phyloP scores from a whole-genome alignment of 1,140 invertebrate genomes.

The Druon quercuslanigerum region DNA sequence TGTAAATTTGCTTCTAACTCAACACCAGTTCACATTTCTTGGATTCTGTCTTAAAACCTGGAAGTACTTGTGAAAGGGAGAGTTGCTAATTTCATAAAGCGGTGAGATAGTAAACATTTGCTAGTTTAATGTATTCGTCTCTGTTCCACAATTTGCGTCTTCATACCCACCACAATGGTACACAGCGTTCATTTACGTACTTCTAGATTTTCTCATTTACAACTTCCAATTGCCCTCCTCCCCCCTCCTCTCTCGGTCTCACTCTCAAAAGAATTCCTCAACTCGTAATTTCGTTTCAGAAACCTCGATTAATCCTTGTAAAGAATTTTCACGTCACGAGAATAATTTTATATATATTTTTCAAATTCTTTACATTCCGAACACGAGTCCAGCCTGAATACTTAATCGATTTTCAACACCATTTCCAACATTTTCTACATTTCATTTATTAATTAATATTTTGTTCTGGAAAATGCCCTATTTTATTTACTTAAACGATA shows the following conservation, averaged over 20 bases:
- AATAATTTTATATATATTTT: too few species aligned
- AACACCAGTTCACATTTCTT: constrained; percentile 47
- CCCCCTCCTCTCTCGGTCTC: not conserved
- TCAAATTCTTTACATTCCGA: too few species aligned
- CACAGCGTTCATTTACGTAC: not conserved
- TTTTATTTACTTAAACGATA: too few species aligned
- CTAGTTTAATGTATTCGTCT: constrained; percentile 53
- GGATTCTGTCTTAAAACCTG: constrained; percentile 46
- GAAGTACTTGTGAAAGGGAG: constrained; percentile 49
- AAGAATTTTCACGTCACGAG: not conserved
- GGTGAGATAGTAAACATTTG: constrained; percentile 59
- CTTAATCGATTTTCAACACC: too few species aligned
- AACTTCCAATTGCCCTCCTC: constrained; percentile 13
- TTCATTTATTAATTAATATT: too few species aligned
- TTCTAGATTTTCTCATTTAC: constrained; percentile 24
- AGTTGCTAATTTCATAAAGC: constrained; percentile 61
- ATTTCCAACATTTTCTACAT: too few species aligned
- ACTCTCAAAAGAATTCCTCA: constrained; percentile 3
- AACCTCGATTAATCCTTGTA: not conserved
- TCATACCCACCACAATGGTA: constrained; percentile 4
- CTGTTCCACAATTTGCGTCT: constrained; percentile 19
- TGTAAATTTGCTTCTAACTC: not conserved
- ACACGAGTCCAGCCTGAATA: too few species aligned
- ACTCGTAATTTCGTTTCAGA: not conserved
- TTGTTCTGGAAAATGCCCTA: too few species aligned